Conservation (phyloP, 2,797 vertebrate species). For the Notoglanidium macrostoma region DNA sequence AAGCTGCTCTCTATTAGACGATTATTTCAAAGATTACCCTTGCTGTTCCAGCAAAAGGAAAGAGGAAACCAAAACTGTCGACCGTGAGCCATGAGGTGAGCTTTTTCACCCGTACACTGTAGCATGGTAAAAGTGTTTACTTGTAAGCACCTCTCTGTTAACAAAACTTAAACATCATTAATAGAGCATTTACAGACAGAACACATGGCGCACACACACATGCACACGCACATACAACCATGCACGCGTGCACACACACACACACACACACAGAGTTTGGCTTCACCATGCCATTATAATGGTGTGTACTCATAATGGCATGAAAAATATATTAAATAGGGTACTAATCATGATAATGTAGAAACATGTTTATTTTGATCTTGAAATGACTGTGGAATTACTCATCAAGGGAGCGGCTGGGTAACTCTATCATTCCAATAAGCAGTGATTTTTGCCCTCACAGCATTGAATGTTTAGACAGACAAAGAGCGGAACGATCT, state of each 20-base stretch:
- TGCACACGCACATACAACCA: not conserved
- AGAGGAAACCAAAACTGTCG: not conserved
- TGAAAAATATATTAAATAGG: not conserved
- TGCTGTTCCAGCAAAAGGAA: not conserved
- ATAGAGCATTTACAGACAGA: not conserved
- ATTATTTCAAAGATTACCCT: not conserved
- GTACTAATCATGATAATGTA: not conserved
- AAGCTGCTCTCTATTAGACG: not conserved
- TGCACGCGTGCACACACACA: not conserved
- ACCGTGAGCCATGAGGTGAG: not conserved
- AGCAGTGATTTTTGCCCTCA: slow-evolving; percentile 25
- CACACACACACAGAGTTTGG: no score
- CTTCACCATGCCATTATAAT: not conserved
- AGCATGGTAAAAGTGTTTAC: not conserved
- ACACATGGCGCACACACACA: not conserved
- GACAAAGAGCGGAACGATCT: slow-evolving; percentile 43
- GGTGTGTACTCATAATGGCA: not conserved
- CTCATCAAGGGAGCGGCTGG: slow-evolving; percentile 37
- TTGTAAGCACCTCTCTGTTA: not conserved
- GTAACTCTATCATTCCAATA: slow-evolving; percentile 35
- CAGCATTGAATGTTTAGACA: slow-evolving; percentile 37
- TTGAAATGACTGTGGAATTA: slow-evolving; percentile 24
- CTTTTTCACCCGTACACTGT: not conserved
- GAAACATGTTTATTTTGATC: slow-evolving; percentile 30
- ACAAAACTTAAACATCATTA: not conserved